Base-by-base conservation (phyloP, 1,140 invertebrate species). In the Drosophila aff. region DNA sequence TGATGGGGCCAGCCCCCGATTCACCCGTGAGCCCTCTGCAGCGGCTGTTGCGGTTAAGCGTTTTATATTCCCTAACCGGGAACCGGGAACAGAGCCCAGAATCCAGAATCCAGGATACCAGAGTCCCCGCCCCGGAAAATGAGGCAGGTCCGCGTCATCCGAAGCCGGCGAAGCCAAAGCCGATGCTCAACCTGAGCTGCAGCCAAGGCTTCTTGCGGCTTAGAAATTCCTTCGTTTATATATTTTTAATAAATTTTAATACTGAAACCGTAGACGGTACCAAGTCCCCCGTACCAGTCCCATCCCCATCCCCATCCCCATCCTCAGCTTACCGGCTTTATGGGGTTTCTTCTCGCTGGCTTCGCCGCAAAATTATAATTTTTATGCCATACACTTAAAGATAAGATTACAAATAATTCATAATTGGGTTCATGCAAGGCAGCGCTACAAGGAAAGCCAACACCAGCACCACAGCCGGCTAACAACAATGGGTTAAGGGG, bases 201-300 rank as follows among this genome's bases (percentile, higher is more conserved):
- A 40, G 65, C 52, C 61, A 47, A 61, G 62, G 52, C 61, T 83
- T 78, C 66, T 62, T 84, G 80, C 61, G 81, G 81, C 67, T 83
- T 79, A 63, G 49, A 71, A 79, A 79, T 83, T 63, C 81, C 80
- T 79, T 68, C 61, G 75, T 66, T 84, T 85, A 87, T 87, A 89
- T 87, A 87, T 87, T 80, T 87, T 87, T 87, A 89, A 87, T 89
- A 87, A 87, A 87, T 87, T 80, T 89, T 89, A 83, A 87, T 87
- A 86, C 76, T 87, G 83, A 87, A 87, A 89, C 82, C 80, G 84
- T 80, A 87, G 72, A 87, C 82, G 81, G 21, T 47, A 58, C n/a
- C 43, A 38, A 44, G 11, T 43, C 41, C 33, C 16, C 10, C 10
- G 9, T 11, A 3, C 21, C 23, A 3, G 16, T 31, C 57, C 26